A percentile compares a stretch with the other conserved stretches of the same genome.
phyloP scores from a whole-genome alignment of 2,113 vertebrate species.

The Caloenas nicobarica region DNA sequence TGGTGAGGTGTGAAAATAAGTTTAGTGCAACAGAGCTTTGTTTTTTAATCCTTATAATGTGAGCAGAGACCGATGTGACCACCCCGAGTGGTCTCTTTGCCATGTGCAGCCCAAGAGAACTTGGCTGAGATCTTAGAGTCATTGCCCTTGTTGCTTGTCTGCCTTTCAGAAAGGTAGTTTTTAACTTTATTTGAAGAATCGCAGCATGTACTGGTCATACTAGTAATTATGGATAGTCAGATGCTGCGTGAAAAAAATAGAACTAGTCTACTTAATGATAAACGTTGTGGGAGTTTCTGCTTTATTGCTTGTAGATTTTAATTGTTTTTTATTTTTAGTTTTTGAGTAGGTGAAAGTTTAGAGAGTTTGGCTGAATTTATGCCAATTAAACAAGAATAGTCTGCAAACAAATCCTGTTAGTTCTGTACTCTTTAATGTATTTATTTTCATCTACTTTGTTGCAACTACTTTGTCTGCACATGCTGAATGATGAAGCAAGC shows the following conservation, averaged over 20 bases:
- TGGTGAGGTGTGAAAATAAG: neutral
- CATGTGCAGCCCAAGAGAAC: neutral
- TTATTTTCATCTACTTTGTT: neutral
- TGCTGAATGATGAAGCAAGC: neutral
- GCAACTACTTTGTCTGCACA: neutral
- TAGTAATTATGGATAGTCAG: neutral
- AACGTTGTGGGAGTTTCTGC: neutral
- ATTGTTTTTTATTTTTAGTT: neutral
- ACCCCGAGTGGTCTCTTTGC: neutral
- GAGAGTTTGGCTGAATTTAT: neutral
- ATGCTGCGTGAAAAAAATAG: neutral
- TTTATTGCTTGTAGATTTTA: neutral
- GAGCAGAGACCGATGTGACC: no score
- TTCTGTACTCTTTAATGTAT: neutral
- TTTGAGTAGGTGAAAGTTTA: neutral
- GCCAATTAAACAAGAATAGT: neutral
- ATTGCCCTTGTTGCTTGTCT: neutral
- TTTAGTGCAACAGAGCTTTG: neutral
- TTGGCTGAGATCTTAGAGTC: neutral
- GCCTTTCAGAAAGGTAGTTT: neutral
- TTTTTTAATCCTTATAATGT: neutral
- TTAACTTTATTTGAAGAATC: neutral
- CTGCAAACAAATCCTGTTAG: neutral
- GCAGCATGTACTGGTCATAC: rapidly evolving
- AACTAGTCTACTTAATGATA: neutral